Evolutionary conservation across 2,888 invertebrate species (phyloP).

Genomic region (Lampropteryx suffumata): DNA sequence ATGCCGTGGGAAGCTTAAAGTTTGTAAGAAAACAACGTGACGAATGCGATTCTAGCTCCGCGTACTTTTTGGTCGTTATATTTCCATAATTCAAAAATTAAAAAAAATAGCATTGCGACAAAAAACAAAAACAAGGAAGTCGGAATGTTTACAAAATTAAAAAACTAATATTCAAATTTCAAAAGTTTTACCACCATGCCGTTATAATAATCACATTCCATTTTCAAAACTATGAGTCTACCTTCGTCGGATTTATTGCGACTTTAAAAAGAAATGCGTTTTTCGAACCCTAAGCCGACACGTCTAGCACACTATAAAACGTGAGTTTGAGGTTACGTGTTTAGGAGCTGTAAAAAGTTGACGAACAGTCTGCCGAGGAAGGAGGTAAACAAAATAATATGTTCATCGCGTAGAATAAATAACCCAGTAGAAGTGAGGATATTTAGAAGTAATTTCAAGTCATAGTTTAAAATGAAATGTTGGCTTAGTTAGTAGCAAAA

Average conservation of each 20-base stretch:
- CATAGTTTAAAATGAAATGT: slow-evolving; percentile 27
- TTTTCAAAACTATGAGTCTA: slow-evolving; percentile 30
- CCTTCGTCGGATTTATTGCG: slow-evolving; percentile 38
- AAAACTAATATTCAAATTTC: slow-evolving; percentile 4
- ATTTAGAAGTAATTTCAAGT: slow-evolving; percentile 30
- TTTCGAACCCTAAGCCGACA: slow-evolving; percentile 30
- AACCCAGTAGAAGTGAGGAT: slow-evolving; percentile 20
- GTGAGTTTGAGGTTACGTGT: slow-evolving; percentile 50
- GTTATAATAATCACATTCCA: slow-evolving; percentile 5
- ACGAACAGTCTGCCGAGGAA: slow-evolving; percentile 38
- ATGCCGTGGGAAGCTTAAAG: too few species aligned
- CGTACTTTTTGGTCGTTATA: too few species aligned
- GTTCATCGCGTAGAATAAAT: slow-evolving; percentile 20
- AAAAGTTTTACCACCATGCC: not conserved
- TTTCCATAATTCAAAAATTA: too few species aligned
- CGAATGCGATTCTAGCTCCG: too few species aligned
- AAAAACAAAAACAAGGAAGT: too few species aligned
- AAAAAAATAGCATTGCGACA: too few species aligned
- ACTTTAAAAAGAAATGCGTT: slow-evolving; percentile 40
- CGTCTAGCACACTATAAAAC: slow-evolving; percentile 49
- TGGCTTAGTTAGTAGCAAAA: slow-evolving; percentile 21
- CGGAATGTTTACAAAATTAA: too few species aligned
- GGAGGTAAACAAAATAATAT: slow-evolving; percentile 34
- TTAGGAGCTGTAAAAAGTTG: slow-evolving; percentile 61
- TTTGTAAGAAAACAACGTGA: too few species aligned